Base-by-base conservation (phyloP, 1,140 invertebrate genomes). In the Phenacoccus solenopsis region DNA sequence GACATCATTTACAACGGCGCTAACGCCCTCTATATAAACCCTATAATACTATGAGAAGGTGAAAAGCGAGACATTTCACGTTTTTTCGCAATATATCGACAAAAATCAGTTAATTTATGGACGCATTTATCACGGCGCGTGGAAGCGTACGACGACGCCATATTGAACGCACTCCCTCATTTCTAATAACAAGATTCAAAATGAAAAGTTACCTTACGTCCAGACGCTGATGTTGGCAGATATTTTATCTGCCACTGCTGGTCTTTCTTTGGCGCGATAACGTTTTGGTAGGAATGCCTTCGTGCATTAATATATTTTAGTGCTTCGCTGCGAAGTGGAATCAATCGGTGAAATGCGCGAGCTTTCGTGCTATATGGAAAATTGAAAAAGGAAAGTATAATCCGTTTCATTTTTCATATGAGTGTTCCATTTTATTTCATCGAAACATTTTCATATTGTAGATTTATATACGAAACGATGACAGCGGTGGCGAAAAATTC, bases 181-280 rank as follows among this genome's bases (percentile, higher is more conserved):
- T 64, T 64, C 10, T 64, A 64, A 64, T 64, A 64, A 64, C 59
- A 64, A 64, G 59, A 64, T 64, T 64, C 20, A 64, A 64, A 64
- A 64, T 64, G 59, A 64, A 64, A 64, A 64, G 59, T 64, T 64
- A 64, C 59, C 59, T 24, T 64, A 20, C 59, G 59, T 64, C 59
- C 59, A 64, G 59, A 64, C 59, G 21, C 25, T 64, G 59, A 64
- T 64, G 59, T 64, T 64, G 22, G 59, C 25, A 64, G 59, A 64
- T 64, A 64, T 64, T 64, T 64, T 25, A 64, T 22, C 20, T 25
- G 59, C 7, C n/a, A n/a, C n/a, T n/a, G n/a, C n/a, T n/a, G 13
- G 21, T 64, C 59, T 64, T 64, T 25, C 21, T 64, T 64, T 32
- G 30, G 30, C 30, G 30, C 38, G 38, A 49, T 49, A 49, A 49